Conservation (phyloP, 2,113 vertebrate species). For the Sporophila hypoxantha region DNA sequence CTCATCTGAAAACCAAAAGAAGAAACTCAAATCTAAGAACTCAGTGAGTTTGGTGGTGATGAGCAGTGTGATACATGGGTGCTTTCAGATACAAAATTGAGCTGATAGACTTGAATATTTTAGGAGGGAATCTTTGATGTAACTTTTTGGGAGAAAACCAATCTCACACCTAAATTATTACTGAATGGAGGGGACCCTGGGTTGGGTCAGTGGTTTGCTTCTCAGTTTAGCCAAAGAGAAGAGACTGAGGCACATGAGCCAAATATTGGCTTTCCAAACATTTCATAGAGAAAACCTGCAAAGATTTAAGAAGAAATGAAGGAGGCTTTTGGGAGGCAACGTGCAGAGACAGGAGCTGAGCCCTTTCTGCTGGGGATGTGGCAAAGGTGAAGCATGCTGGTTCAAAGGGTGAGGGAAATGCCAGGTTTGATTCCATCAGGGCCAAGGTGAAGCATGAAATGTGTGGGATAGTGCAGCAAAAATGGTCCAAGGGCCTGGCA, state of each 20-base stretch:
- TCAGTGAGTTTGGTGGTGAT: background rate
- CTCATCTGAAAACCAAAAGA: background rate
- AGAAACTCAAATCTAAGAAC: background rate
- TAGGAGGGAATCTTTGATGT: background rate
- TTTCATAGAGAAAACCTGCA: background rate
- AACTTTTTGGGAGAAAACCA: background rate
- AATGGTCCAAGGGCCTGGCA: background rate
- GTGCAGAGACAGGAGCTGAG: background rate
- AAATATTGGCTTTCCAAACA: background rate
- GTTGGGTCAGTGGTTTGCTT: background rate
- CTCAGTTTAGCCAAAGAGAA: background rate
- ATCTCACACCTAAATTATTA: background rate
- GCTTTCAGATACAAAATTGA: background rate
- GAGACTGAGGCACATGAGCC: fast-evolving
- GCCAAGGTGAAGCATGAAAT: background rate
- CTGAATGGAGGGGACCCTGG: background rate
- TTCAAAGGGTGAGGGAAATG: background rate
- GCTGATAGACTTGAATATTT: background rate
- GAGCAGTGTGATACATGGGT: background rate
- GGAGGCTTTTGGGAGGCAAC: background rate
- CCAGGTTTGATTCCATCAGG: background rate
- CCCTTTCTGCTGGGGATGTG: background rate
- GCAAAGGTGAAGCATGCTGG: background rate
- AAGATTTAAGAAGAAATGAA: background rate
- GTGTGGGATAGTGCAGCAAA: background rate